Evolutionary conservation across 2,888 invertebrate genomes (phyloP), one percentile per base, ranked within the genome.

Genomic region (Bimastos eiseni): DNA sequence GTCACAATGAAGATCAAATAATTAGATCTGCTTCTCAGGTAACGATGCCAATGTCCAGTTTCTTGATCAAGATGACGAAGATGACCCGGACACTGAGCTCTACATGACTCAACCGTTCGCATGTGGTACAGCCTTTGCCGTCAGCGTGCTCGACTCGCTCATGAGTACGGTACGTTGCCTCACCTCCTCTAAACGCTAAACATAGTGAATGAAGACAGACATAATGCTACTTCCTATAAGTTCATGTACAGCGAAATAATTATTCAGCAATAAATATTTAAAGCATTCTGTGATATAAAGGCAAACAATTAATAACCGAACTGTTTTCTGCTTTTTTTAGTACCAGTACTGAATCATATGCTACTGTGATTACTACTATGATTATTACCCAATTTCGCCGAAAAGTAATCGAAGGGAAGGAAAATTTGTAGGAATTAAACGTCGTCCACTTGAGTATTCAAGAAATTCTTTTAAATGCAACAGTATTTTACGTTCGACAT

Each of bases 41-140:
- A 99, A 99, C 96, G 99, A 99, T 96, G 98, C 99, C 96, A 99
- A 99, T 96, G 99, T 99, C 93, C 96, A 96, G 94, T 96, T 96
- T 93, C 94, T 96, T 92, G 96, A 96, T 93, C 96, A 95, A 93
- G 95, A 95, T 93, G 96, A 95, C 98, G 99, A 99, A 95, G 99
- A 99, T 95, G 99, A 99, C 96, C 99, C 99, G 90, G 99, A 99
- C 96, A 99, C 99, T 92, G 99, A 99, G 96, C 96, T 99, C 95
- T 99, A 99, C 96, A 97, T 99, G 95, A 99, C 99, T 93, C 99
- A 99, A 96, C 99, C 99, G 92, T 99, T 99, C 96, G 99, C 99
- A 93, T 99, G 99, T 96, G 99, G 99, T 94, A 99, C 99, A 94
- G 99, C 99, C 94, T 99, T 99, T 96, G 99, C 99, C 94, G 99